Percentiles rank a stretch among this genome's conserved stretches.
phyloP scores from a whole-genome alignment of 2,888 invertebrate species.

The Luffia ferchaultella region DNA sequence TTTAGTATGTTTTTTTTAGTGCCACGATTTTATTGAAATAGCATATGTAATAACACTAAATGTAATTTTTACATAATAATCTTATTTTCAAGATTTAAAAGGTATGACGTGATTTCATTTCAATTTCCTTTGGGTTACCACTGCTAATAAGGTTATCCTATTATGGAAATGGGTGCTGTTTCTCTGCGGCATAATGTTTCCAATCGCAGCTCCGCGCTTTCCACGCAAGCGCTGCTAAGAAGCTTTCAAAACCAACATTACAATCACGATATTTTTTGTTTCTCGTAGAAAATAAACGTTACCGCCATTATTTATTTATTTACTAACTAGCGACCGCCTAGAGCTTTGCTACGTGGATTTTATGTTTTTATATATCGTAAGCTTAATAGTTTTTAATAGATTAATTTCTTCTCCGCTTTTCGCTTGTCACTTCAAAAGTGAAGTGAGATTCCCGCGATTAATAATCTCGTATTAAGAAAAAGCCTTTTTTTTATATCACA shows the following conservation, averaged over 20 bases:
- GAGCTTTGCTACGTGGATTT: too few relatives aligned
- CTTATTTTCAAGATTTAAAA: background rate
- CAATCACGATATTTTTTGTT: too few relatives aligned
- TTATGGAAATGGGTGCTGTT: background rate
- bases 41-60: background rate
- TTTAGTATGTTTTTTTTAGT: background rate
- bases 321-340: too few relatives aligned
- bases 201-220: conserved; percentile 24
- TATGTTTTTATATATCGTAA: too few relatives aligned
- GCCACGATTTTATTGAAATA: background rate
- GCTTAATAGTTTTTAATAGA: too few relatives aligned
- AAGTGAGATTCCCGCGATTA: too few relatives aligned
- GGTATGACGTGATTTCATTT: background rate
- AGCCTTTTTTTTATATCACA: too few relatives aligned
- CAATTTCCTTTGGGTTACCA: background rate
- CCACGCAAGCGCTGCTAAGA: conserved; percentile 21
- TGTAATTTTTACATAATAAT: background rate
- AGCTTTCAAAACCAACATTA: conserved; percentile 20
- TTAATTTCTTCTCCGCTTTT: too few relatives aligned
- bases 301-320: too few relatives aligned
- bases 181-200: conserved; percentile 18
- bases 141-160: background rate
- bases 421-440: too few relatives aligned
- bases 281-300: too few relatives aligned
- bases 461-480: too few relatives aligned